A percentile compares a stretch with the other conserved stretches of the same genome.
Evolutionary conservation across 2,113 vertebrate species (phyloP).

Genomic region (Triplophysa rosa): DNA sequence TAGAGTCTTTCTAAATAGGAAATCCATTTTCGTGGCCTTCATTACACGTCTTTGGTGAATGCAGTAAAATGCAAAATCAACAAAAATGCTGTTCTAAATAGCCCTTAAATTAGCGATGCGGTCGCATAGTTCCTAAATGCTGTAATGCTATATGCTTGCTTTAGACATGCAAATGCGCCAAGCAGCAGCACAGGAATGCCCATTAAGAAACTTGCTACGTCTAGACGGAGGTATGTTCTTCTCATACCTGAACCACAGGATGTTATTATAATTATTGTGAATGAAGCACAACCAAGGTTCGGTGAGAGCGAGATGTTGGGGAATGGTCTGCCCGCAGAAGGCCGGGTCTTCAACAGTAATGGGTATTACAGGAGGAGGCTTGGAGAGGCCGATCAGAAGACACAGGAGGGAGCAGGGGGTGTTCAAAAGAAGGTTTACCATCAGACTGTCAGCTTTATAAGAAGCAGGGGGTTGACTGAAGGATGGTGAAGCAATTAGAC

Average conservation of each 20-base stretch:
- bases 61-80: conserved; percentile 26
- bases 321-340: conserved; percentile 51
- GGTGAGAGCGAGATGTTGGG: conserved; percentile 22
- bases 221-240: conserved; percentile 71
- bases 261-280: conserved; percentile 62
- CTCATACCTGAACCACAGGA: conserved; percentile 61
- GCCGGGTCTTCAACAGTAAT: conserved; percentile 70
- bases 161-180: conserved; percentile 53
- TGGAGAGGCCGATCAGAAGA: conserved; percentile 43
- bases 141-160: conserved; percentile 33
- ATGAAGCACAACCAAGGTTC: conserved; percentile 51
- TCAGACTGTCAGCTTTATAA: conserved; percentile 61
- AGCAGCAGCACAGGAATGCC: conserved; percentile 54
- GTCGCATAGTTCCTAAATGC: conserved; percentile 46
- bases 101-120: conserved; percentile 25
- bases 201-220: conserved; percentile 63
- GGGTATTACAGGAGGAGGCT: conserved; percentile 66
- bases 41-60: conserved; percentile 4
- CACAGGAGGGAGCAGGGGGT: conserved; percentile 1
- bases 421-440: conserved; percentile 49
- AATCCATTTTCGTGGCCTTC: conserved; percentile 38
- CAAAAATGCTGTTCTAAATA: conserved; percentile 27
- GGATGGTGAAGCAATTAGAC: conserved; percentile 62
- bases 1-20: conserved; percentile 12
- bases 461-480: conserved; percentile 51